A percentile compares a stretch with the other conserved stretches of the same genome.
These are phyloP conservation scores for Macrotus californicus DNA, from an alignment of 2,113 vertebrate species.

Conservation along the genomic window DNA sequence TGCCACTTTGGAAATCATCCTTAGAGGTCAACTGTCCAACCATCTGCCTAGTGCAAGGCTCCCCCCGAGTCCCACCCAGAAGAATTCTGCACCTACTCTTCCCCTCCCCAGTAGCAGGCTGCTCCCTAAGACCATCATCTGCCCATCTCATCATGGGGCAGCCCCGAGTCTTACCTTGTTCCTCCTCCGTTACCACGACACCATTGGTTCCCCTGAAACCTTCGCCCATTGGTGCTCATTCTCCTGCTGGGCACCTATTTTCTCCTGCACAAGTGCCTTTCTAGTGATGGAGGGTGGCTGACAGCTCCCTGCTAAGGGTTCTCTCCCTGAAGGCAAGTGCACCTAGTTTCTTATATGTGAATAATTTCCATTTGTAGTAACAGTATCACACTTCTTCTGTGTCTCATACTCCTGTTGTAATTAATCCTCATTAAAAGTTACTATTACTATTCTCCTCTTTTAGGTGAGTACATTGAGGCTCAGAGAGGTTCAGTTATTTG, in stretches of 20 bases:
- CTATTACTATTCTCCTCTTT: not conserved
- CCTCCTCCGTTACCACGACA: not conserved
- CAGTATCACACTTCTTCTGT: not conserved
- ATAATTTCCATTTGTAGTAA: not conserved
- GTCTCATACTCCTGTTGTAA: not conserved
- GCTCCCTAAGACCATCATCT: accelerated
- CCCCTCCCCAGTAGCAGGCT: accelerated
- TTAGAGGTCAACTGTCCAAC: not conserved
- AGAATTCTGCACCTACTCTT: too few species aligned
- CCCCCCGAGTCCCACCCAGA: too few species aligned
- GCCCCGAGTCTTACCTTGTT: not conserved
- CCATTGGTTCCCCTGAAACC: not conserved
- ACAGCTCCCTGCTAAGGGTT: not conserved
- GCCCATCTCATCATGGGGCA: not conserved
- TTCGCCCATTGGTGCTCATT: not conserved
- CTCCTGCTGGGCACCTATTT: not conserved
- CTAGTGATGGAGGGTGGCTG: not conserved
- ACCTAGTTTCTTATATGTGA: not conserved
- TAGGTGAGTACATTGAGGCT: not conserved
- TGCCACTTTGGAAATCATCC: not conserved
- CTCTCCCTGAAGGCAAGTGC: not conserved
- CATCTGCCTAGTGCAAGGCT: not conserved
- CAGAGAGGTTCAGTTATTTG: not conserved
- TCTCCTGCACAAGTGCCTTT: not conserved
- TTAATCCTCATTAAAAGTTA: not conserved